Percentiles rank a stretch among this genome's conserved stretches.
Evolutionary conservation across 2,888 invertebrate species (phyloP).

Genomic region (Pandemis corylana): DNA sequence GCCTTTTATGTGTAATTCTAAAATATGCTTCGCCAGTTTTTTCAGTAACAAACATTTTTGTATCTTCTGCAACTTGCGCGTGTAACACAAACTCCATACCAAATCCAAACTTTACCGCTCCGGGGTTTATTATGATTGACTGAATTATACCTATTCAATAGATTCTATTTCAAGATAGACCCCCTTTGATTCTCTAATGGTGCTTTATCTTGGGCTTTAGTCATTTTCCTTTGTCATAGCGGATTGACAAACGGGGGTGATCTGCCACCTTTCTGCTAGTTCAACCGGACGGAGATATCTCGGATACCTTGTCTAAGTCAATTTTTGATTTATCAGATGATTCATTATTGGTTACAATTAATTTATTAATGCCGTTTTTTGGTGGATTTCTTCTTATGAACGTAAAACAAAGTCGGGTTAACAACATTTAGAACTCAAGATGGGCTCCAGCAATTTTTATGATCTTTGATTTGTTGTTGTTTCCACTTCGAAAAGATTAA

Average conservation of each 20-base stretch:
- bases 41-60: too few relatives aligned
- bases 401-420: too few relatives aligned
- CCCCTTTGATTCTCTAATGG: slow-evolving; percentile 39
- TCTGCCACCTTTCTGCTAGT: slow-evolving; percentile 27
- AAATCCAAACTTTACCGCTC: background rate
- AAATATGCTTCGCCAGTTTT: too few relatives aligned
- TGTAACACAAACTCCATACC: background rate
- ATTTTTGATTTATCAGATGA: slow-evolving; percentile 6
- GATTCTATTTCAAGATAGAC: slow-evolving; percentile 37
- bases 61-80: background rate
- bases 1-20: too few relatives aligned
- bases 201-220: slow-evolving; percentile 31
- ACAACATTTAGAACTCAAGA: too few relatives aligned
- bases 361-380: too few relatives aligned
- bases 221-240: slow-evolving; percentile 34
- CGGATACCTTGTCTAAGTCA: slow-evolving; percentile 6
- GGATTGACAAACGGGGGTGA: slow-evolving; percentile 37
- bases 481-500: too few relatives aligned
- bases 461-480: too few relatives aligned
- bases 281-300: slow-evolving; percentile 12
- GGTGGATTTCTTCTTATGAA: too few relatives aligned
- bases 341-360: background rate
- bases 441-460: too few relatives aligned
- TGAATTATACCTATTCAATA: slow-evolving; percentile 39
- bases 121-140: slow-evolving; percentile 35